Evolutionary conservation across 2,888 invertebrate genomes (phyloP).

Genomic region (Rhorus exstirpatorius): DNA sequence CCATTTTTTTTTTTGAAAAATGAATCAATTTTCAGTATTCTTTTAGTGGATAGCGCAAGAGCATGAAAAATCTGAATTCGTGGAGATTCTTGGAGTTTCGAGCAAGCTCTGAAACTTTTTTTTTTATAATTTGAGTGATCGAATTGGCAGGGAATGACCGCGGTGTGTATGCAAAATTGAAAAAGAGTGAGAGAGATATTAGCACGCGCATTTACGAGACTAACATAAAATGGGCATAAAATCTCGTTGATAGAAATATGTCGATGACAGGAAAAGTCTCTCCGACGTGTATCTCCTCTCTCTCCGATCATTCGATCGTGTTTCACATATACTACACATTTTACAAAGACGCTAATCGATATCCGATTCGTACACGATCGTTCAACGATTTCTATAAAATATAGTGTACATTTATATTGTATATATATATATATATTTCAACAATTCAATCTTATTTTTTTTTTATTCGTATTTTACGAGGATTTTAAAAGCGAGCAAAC

Average conservation of each 20-base stretch:
- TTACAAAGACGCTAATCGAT: conserved; percentile 30
- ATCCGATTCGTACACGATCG: conserved; percentile 49
- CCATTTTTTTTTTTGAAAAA: no score
- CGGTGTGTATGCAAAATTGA: not conserved
- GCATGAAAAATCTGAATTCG: no score
- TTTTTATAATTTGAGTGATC: no score
- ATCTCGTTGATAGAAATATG: conserved; percentile 43
- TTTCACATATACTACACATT: conserved; percentile 28
- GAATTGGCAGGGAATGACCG: no score
- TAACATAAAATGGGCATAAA: conserved; percentile 60
- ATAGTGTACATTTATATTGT: not conserved
- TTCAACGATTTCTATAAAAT: conserved; percentile 8
- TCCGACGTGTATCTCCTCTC: conserved; percentile 6
- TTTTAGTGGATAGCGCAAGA: no score
- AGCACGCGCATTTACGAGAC: conserved; percentile 54
- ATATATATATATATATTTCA: not conserved
- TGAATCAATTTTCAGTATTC: no score
- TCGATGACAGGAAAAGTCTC: conserved; percentile 39
- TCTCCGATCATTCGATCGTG: conserved; percentile 25
- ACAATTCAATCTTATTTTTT: not conserved
- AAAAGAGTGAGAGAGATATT: conserved; percentile 45
- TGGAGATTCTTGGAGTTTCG: no score
- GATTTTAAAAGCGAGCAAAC: conserved; percentile 41
- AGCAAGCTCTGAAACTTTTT: no score
- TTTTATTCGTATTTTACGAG: conserved; percentile 32